Evolutionary conservation across 2,797 vertebrate genomes (phyloP), one percentile per base, ranked within the genome.

Genomic region (Hemibagrus guttatus): DNA sequence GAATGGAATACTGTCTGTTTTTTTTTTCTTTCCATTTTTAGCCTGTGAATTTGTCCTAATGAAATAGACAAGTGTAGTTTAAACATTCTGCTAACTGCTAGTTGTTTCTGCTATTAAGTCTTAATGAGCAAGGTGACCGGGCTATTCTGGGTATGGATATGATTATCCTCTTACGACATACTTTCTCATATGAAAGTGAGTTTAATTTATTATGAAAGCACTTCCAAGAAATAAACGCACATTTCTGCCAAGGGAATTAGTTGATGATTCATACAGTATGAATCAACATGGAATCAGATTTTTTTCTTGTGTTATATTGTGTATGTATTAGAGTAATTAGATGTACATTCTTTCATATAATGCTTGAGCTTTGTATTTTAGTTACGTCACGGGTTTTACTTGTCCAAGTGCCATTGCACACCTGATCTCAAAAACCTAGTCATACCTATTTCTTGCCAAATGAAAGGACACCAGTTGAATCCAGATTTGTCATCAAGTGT

Each of bases 151-250:
- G 49, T 54, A 68, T 83, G 63, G 63, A 56, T 68, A 54, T 68
- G 63, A 83, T 82, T 83, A 83, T 68, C 42, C 63, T 66, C 42
- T 82, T 82, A 68, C 19, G 0, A 52, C 42, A 21, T 19, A 56
- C 64, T 52, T 66, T 66, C 61, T 52, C 26, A 6, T 54, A 68
- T 68, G 17, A 82, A 23, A 16, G 81, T 23, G n/a, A 68, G 81
- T 68, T 68, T 35, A 23, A 54, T 69, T 21, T 54, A 21, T 28
- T 21, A 52, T 28, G 28, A 69, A 82, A 68, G 46, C 28, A 26
- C 46, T 83, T 82, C 81, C 63, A 31, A 82, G 61, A 82, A 82
- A 31, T 82, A 69, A 35, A 35, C 1, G n/a, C 63, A 68, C 19
- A 26, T 69, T 64, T 23, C 64, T 54, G n/a, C 46, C 19, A 35